A percentile compares a stretch with the other conserved stretches of the same genome.
Evolutionary conservation across 1,140 invertebrate species (phyloP).

Genomic region (Prorops nasuta): DNA sequence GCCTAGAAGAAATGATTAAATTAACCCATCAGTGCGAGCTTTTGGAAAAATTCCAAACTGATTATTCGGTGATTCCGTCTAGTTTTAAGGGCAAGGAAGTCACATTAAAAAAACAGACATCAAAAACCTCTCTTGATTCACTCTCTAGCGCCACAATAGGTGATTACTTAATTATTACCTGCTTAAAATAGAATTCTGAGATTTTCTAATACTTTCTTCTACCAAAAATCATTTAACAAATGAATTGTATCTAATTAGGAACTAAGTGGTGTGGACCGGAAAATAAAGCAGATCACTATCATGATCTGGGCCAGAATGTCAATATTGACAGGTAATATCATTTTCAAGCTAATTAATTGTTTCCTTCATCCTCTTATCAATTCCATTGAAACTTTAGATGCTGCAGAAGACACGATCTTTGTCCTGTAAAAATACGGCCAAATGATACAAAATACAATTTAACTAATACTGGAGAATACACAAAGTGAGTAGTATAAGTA

Average conservation of each 20-base stretch:
- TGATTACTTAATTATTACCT: no score
- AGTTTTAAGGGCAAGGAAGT: no score
- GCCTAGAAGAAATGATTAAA: slow-evolving; percentile 69
- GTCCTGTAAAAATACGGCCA: slow-evolving; percentile 73
- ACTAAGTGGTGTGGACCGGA: slow-evolving; percentile 89
- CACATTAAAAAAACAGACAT: no score
- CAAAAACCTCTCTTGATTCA: no score
- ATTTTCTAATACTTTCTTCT: no score
- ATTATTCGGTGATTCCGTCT: slow-evolving; percentile 35
- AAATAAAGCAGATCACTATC: slow-evolving; percentile 77
- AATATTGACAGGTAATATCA: slow-evolving; percentile 70
- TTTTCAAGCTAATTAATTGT: no score
- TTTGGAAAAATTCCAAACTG: slow-evolving; percentile 49
- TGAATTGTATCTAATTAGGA: no score
- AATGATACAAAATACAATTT: slow-evolving; percentile 75
- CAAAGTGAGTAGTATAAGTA: slow-evolving; percentile 78
- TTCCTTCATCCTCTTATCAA: no score
- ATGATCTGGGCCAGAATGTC: slow-evolving; percentile 72
- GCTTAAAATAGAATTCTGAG: no score
- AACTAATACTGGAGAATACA: slow-evolving; percentile 80
- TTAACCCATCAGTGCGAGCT: slow-evolving; percentile 74
- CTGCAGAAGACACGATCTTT: slow-evolving; percentile 81
- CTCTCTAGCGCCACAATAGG: no score
- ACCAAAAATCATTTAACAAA: no score
- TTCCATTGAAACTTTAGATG: no score